A percentile compares a stretch with the other conserved stretches of the same genome.
Conservation (phyloP, 2,797 vertebrate species). For the Sylvia borin region DNA sequence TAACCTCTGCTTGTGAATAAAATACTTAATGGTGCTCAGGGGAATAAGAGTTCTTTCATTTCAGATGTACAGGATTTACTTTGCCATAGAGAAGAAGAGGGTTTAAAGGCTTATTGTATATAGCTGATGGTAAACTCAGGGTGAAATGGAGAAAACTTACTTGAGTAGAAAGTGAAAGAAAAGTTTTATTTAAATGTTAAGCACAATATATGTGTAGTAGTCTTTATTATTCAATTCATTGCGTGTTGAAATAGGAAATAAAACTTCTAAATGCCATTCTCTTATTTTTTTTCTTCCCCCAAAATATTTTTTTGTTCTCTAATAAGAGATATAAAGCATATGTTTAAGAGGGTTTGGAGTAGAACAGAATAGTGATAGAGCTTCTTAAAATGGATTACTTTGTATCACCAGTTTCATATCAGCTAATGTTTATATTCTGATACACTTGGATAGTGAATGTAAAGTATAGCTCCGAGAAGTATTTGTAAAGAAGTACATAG, state of each 20-base stretch:
- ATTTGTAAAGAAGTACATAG: neutral
- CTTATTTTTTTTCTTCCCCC: rapidly evolving
- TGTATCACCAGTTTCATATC: neutral
- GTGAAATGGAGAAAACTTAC: neutral
- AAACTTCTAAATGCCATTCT: neutral
- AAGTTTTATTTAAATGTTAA: neutral
- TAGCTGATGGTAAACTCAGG: neutral
- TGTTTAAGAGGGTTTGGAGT: neutral
- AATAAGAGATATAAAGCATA: neutral
- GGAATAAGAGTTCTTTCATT: neutral
- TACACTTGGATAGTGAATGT: neutral
- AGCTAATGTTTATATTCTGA: neutral
- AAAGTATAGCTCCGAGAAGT: neutral
- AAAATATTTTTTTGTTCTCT: neutral
- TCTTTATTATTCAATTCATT: neutral
- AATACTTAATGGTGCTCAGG: neutral
- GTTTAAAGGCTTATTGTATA: neutral
- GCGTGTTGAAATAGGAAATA: neutral
- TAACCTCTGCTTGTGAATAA: neutral
- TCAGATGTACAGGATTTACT: neutral
- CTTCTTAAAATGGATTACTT: neutral
- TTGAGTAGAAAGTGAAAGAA: neutral
- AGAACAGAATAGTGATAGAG: neutral
- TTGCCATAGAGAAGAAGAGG: neutral
- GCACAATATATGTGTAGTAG: neutral